These are phyloP conservation scores for Catharus minimus DNA, from an alignment of 2,113 vertebrate species.

Conservation along the genomic window DNA sequence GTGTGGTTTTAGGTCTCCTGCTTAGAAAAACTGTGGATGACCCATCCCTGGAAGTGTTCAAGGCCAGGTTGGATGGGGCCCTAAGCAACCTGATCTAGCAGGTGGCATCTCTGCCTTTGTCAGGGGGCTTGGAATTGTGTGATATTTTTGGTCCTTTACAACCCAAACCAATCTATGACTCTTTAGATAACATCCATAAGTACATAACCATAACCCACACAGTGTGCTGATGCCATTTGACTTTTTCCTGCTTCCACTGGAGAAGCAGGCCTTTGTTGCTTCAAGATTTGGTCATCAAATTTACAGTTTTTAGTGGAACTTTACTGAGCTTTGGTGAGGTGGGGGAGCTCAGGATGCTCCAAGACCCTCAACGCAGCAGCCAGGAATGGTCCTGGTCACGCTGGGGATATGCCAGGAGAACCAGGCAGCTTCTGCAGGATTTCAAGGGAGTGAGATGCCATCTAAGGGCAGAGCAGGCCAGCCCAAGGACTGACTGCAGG, in stretches of 20 bases:
- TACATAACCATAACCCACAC: background rate
- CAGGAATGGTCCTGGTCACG: fast-evolving
- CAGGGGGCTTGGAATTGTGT: background rate
- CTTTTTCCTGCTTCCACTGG: background rate
- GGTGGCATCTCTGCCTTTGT: background rate
- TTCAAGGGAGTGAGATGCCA: background rate
- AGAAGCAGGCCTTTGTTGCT: background rate
- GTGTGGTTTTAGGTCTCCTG: background rate
- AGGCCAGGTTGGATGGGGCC: background rate
- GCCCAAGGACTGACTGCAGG: background rate
- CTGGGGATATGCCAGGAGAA: background rate
- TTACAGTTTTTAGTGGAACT: background rate
- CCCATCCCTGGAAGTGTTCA: too few species aligned
- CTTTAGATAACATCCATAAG: background rate
- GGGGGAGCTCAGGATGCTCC: background rate
- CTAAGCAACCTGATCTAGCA: background rate
- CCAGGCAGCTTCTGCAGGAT: background rate
- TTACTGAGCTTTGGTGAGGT: background rate
- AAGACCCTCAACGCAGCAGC: background rate
- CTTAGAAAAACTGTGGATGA: background rate
- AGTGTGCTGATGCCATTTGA: background rate
- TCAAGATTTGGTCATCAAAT: background rate
- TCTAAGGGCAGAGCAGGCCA: background rate
- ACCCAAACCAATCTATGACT: fast-evolving
- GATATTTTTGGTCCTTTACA: background rate